phyloP scores from a whole-genome alignment of 1,140 invertebrate genomes.

The Zelostemma sp. region DNA sequence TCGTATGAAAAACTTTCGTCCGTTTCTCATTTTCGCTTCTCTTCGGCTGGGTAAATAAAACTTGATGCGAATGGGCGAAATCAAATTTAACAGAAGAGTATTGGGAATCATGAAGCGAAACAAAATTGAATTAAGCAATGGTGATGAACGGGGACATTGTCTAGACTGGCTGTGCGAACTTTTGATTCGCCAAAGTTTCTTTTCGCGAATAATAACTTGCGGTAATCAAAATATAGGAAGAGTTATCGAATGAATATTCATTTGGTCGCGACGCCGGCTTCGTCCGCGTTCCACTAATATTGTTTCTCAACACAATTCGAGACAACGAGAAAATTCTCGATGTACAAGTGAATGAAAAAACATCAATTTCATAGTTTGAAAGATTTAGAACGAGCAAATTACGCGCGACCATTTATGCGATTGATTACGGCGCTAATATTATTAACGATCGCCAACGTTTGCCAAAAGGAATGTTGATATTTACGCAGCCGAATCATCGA shows the following conservation, averaged over 20 bases:
- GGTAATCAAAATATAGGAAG: neutral
- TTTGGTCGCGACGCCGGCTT: neutral
- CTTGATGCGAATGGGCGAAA: neutral
- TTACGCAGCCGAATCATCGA: too few relatives aligned
- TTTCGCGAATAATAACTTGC: neutral
- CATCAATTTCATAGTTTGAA: too few relatives aligned
- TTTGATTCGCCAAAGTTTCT: slow-evolving; percentile 8
- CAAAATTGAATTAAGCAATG: neutral
- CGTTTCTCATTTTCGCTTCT: slow-evolving; percentile 6
- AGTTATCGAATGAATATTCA: neutral
- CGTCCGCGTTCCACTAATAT: too few relatives aligned
- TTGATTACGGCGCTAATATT: too few relatives aligned
- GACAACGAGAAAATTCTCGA: too few relatives aligned
- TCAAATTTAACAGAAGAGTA: slow-evolving; percentile 7
- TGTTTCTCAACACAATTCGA: too few relatives aligned
- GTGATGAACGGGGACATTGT: neutral
- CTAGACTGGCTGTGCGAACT: neutral
- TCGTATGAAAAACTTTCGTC: slow-evolving; percentile 5
- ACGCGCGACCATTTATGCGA: too few relatives aligned
- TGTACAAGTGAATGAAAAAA: too few relatives aligned
- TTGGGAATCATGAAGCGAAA: slow-evolving; percentile 4
- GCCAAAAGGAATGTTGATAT: too few relatives aligned
- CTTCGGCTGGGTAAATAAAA: slow-evolving; percentile 1
- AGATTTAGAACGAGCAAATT: too few relatives aligned
- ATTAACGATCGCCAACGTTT: too few relatives aligned